Conservation (phyloP, 2,888 invertebrate species). For the Parnassius smintheus region DNA sequence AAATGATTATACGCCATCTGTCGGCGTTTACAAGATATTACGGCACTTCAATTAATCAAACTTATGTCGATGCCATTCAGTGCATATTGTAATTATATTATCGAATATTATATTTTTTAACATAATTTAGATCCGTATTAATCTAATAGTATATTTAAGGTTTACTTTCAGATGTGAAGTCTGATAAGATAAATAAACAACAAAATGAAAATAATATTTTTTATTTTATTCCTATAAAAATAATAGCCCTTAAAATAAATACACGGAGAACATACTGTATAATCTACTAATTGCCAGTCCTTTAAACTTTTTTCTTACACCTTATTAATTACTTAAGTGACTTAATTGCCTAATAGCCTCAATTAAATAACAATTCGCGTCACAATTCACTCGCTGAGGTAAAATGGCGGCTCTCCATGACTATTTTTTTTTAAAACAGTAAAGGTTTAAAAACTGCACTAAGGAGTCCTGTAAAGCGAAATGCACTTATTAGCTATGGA, state of each 20-base stretch:
- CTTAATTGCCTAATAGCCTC: conserved; percentile 60
- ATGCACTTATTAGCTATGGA: conserved; percentile 78
- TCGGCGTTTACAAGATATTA: too few relatives aligned
- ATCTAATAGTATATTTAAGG: too few relatives aligned
- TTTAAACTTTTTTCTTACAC: conserved; percentile 22
- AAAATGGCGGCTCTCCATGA: conserved; percentile 45
- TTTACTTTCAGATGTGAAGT: too few relatives aligned
- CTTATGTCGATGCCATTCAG: too few relatives aligned
- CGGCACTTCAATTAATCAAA: too few relatives aligned
- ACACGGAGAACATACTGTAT: not conserved
- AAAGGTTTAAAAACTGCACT: conserved; percentile 68
- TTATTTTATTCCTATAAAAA: not conserved
- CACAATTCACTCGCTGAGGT: conserved; percentile 45
- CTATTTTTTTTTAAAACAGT: conserved; percentile 51
- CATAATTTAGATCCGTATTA: too few relatives aligned
- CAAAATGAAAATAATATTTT: not conserved
- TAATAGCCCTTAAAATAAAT: not conserved
- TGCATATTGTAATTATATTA: too few relatives aligned
- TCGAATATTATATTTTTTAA: too few relatives aligned
- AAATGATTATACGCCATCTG: too few relatives aligned
- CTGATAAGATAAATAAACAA: too few relatives aligned
- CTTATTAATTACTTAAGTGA: conserved; percentile 43
- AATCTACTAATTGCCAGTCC: not conserved
- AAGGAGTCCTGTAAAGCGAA: conserved; percentile 75
- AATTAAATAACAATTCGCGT: conserved; percentile 54